phyloP scores from a whole-genome alignment of 2,797 vertebrate genomes.

The Phataginus tetradactyla region DNA sequence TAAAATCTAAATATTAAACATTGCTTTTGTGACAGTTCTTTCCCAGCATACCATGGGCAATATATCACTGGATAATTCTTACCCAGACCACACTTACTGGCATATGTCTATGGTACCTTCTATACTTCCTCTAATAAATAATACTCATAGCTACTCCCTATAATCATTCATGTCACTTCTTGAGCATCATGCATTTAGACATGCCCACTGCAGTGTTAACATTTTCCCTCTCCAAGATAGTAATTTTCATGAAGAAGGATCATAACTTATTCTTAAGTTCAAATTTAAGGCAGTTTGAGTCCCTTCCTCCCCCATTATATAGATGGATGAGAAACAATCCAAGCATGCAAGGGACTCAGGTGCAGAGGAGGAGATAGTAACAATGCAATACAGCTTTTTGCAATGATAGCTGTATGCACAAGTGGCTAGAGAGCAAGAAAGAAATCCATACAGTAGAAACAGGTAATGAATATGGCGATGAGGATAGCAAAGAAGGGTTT shows the following conservation, averaged over 20 bases:
- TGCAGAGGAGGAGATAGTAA: background rate
- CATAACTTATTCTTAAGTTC: background rate
- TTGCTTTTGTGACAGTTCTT: background rate
- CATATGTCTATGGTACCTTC: background rate
- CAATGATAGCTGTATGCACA: background rate
- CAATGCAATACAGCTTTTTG: background rate
- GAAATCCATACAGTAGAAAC: fast-evolving
- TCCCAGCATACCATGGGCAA: background rate
- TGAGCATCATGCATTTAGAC: background rate
- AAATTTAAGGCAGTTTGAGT: background rate
- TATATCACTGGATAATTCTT: background rate
- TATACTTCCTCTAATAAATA: background rate
- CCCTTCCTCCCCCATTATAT: background rate
- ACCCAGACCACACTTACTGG: background rate
- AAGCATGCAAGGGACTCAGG: background rate
- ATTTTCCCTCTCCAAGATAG: background rate
- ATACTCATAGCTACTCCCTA: background rate
- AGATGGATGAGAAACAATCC: background rate
- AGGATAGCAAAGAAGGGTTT: background rate
- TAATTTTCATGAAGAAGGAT: background rate
- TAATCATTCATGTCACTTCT: background rate
- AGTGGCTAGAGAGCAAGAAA: background rate
- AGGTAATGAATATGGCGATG: background rate
- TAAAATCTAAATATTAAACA: background rate
- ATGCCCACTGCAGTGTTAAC: background rate